phyloP scores from a whole-genome alignment of 2,888 invertebrate species.

The Vannuccia rotundouncinata region DNA sequence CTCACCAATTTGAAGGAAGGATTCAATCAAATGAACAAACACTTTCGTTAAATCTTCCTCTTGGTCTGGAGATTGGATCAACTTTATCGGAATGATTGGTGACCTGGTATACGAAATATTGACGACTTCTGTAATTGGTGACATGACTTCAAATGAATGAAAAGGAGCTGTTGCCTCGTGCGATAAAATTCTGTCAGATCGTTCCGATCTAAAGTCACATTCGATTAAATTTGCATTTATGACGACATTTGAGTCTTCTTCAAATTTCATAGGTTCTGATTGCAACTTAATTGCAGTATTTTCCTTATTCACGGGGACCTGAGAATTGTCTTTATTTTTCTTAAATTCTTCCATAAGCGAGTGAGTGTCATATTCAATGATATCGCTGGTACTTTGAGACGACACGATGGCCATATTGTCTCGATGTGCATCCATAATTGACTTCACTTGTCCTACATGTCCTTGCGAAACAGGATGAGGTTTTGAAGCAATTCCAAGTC shows the following conservation, averaged over 20 bases:
- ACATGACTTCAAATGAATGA: neutral
- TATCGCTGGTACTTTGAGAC: neutral
- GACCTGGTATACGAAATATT: neutral
- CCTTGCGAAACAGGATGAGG: neutral
- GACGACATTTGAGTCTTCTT: neutral
- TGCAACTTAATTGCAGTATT: neutral
- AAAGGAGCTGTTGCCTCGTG: neutral
- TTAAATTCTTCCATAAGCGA: neutral
- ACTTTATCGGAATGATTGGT: neutral
- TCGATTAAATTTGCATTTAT: too few relatives aligned
- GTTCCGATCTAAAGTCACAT: neutral
- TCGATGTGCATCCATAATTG: neutral
- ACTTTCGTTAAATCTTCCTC: neutral
- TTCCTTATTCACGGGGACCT: neutral
- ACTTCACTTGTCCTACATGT: neutral
- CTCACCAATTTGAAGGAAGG: neutral
- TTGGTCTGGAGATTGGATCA: neutral
- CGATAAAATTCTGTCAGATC: neutral
- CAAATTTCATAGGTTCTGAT: neutral
- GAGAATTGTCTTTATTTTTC: neutral
- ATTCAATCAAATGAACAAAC: neutral
- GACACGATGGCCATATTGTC: neutral
- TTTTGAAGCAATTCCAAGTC: neutral
- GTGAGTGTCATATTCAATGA: neutral
- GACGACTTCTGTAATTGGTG: neutral